A percentile compares a stretch with the other conserved stretches of the same genome.
phyloP scores from a whole-genome alignment of 2,888 invertebrate species.

The Sinotaia quadrata region DNA sequence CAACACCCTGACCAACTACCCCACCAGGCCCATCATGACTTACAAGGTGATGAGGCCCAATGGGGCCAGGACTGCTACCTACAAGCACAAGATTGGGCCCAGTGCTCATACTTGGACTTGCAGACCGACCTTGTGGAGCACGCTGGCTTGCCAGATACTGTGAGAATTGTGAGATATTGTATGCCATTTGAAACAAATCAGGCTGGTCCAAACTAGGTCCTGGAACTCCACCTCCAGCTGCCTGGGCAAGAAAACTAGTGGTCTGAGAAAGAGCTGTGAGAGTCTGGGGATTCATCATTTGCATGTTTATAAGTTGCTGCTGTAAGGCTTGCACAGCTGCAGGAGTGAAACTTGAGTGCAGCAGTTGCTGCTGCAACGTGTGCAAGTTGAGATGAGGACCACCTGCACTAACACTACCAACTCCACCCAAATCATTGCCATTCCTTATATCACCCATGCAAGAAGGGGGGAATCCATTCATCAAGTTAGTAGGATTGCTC shows the following conservation, averaged over 20 bases:
- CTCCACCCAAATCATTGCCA: constrained; percentile 10
- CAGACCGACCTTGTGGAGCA: constrained; percentile 7
- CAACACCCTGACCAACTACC: constrained; percentile 10
- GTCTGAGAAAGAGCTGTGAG: constrained; percentile 3
- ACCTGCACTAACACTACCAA: constrained; percentile 9
- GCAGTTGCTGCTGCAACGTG: constrained; percentile 25
- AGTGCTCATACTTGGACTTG: constrained; percentile 10
- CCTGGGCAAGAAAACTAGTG: constrained; percentile 2
- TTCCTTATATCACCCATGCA: constrained; percentile 11
- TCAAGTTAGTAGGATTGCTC: constrained; percentile 26
- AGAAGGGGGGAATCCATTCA: constrained; percentile 32
- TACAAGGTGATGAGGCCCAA: constrained; percentile 13
- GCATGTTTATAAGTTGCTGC: constrained; percentile 47
- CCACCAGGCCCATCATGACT: constrained; percentile 9
- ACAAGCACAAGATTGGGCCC: background rate
- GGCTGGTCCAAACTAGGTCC: background rate
- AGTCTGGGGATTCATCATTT: constrained; percentile 26
- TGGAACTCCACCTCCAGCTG: background rate
- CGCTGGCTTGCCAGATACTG: background rate
- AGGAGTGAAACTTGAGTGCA: constrained; percentile 6
- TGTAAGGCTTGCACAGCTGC: constrained; percentile 42
- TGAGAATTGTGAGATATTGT: background rate
- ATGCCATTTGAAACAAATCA: constrained; percentile 1
- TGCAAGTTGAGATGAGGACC: constrained; percentile 22
- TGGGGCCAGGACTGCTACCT: constrained; percentile 7